phyloP scores from a whole-genome alignment of 1,140 invertebrate genomes.

The Brachionus sp. region DNA sequence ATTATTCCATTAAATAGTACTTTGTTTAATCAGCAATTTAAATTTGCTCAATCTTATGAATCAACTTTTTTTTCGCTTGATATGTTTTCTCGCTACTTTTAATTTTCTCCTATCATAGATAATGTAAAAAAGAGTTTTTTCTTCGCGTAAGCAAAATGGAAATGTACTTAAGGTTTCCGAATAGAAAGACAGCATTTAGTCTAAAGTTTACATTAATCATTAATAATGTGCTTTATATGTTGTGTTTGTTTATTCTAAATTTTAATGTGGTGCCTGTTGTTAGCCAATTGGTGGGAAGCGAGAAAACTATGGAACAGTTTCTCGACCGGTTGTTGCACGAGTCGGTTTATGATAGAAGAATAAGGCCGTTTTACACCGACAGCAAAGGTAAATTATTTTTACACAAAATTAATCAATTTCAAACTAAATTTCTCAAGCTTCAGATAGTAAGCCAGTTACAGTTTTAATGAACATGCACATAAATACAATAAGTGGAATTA shows the following conservation, averaged over 20 bases:
- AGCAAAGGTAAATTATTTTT: conserved; percentile 2
- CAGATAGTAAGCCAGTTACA: conserved; percentile 27
- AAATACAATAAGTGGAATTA: conserved; percentile 45
- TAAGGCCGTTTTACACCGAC: conserved; percentile 39
- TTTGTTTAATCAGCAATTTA: conserved; percentile 5
- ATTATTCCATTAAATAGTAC: conserved; percentile 5
- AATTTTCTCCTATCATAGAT: background rate
- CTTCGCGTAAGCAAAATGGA: background rate
- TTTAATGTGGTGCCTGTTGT: conserved; percentile 33
- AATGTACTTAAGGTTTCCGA: background rate
- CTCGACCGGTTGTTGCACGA: conserved; percentile 36
- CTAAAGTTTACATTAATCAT: background rate
- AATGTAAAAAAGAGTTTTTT: background rate
- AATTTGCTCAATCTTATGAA: background rate
- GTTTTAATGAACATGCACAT: conserved; percentile 46
- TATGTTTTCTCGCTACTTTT: background rate
- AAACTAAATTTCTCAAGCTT: background rate
- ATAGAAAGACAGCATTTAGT: background rate
- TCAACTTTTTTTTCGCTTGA: background rate
- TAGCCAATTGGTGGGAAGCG: conserved; percentile 34
- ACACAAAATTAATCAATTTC: background rate
- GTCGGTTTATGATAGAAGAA: conserved; percentile 38
- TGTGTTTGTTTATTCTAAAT: background rate
- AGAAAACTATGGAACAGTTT: conserved; percentile 46
- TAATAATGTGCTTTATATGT: conserved; percentile 11